Evolutionary conservation across 2,113 vertebrate species (phyloP).

Genomic region (Bubalus kerabau): DNA sequence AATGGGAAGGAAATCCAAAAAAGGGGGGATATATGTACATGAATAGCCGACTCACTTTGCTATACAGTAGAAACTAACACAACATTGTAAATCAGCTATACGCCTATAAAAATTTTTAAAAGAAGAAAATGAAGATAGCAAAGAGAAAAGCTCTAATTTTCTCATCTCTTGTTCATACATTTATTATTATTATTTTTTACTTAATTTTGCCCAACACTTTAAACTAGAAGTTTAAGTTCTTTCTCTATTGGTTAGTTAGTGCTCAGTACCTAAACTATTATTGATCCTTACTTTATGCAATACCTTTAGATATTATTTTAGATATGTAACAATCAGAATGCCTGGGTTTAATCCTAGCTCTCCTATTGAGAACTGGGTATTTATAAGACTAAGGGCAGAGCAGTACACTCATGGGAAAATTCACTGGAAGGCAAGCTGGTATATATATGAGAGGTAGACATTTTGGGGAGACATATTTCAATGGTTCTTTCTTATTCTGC

Average conservation of each 20-base stretch:
- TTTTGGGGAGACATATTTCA: no score
- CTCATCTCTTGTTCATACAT: neutral
- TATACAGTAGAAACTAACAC: neutral
- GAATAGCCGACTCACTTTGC: neutral
- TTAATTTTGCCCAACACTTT: neutral
- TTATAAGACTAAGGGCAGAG: neutral
- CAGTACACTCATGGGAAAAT: neutral
- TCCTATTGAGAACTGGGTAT: neutral
- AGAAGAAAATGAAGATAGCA: neutral
- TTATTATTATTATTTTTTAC: neutral
- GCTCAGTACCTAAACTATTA: neutral
- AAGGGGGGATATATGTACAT: neutral
- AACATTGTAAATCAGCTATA: neutral
- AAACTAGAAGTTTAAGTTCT: neutral
- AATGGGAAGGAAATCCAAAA: neutral
- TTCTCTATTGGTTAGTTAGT: neutral
- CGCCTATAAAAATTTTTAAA: neutral
- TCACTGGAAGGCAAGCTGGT: neutral
- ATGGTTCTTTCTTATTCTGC: neutral
- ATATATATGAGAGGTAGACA: neutral
- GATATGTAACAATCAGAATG: neutral
- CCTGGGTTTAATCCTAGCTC: neutral
- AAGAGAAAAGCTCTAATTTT: neutral
- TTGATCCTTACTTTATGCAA: neutral
- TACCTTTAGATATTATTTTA: neutral